These are phyloP conservation scores for Sicus ferrugineus DNA, from an alignment of 2,888 invertebrate genomes.

Conservation along the genomic window DNA sequence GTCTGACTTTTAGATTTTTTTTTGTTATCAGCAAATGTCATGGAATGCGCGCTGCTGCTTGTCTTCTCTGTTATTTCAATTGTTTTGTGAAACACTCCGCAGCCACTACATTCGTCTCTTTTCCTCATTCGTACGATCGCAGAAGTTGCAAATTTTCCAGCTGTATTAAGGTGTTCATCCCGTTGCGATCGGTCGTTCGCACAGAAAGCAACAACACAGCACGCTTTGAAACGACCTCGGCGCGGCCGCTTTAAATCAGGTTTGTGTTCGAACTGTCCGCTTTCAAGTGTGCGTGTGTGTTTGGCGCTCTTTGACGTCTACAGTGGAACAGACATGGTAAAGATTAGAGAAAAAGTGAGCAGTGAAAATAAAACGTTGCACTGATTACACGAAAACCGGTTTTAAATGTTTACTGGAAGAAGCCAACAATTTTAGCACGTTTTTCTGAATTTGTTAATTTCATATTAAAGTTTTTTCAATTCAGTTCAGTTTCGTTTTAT, in stretches of 20 bases:
- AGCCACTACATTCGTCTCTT: neutral
- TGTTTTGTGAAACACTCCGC: neutral
- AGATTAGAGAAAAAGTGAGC: neutral
- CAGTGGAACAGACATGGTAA: neutral
- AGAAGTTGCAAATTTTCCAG: constrained; percentile 23
- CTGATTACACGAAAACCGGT: neutral
- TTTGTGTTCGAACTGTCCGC: neutral
- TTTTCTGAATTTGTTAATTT: no score
- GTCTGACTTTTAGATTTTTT: no score
- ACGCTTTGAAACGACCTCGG: neutral
- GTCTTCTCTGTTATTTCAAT: neutral
- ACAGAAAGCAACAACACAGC: neutral
- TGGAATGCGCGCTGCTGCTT: constrained; percentile 6
- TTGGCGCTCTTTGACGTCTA: neutral
- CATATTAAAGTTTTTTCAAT: no score
- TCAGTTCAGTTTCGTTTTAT: neutral
- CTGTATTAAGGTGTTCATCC: neutral
- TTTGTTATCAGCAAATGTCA: constrained; percentile 23
- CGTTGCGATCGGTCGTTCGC: neutral
- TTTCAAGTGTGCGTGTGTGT: neutral
- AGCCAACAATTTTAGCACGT: no score
- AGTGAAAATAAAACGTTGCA: neutral
- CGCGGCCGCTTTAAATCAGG: neutral
- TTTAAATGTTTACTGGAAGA: no score
- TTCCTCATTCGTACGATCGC: neutral